Conservation (phyloP, 2,888 invertebrate species). For the Drosophila rellima region DNA sequence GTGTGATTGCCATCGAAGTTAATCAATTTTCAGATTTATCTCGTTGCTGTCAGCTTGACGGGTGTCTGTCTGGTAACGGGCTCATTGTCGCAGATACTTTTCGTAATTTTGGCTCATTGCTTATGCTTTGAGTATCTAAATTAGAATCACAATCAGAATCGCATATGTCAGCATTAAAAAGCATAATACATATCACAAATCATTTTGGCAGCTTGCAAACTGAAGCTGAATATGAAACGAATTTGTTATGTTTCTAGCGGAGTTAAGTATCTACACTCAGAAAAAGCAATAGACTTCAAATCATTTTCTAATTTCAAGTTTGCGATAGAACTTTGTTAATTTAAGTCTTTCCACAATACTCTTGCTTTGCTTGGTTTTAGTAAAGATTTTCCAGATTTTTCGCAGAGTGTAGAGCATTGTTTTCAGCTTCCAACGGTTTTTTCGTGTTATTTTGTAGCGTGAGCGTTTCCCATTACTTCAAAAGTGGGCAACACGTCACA, state of each 20-base stretch:
- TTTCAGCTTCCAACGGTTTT: slow-evolving; percentile 16
- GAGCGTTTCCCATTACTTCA: slow-evolving; percentile 43
- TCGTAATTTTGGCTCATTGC: slow-evolving; percentile 19
- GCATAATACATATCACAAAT: slow-evolving; percentile 48
- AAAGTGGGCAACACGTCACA: slow-evolving; percentile 31
- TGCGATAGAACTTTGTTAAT: neutral
- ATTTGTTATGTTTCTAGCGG: slow-evolving; percentile 9
- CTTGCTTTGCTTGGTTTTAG: neutral
- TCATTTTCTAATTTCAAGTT: neutral
- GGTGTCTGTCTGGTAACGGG: slow-evolving; percentile 1
- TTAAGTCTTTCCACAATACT: neutral
- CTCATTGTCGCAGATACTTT: slow-evolving; percentile 37
- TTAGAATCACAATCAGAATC: slow-evolving; percentile 45
- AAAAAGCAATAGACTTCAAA: neutral
- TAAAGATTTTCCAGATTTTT: slow-evolving; percentile 8
- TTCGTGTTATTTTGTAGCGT: slow-evolving; percentile 39
- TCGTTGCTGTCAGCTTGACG: slow-evolving; percentile 40
- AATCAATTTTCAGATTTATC: slow-evolving; percentile 61
- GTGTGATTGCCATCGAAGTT: slow-evolving; percentile 38
- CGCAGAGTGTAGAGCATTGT: slow-evolving; percentile 19
- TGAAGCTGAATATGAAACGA: slow-evolving; percentile 30
- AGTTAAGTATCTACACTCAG: slow-evolving; percentile 4
- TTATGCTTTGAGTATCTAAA: slow-evolving; percentile 14
- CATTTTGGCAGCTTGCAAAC: slow-evolving; percentile 41
- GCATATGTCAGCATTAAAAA: slow-evolving; percentile 69